Evolutionary conservation across 37 sponge, comb jelly and placozoan genomes (phyloP), one percentile per base, ranked within the genome.

Genomic region (Eunapius fragilis): DNA sequence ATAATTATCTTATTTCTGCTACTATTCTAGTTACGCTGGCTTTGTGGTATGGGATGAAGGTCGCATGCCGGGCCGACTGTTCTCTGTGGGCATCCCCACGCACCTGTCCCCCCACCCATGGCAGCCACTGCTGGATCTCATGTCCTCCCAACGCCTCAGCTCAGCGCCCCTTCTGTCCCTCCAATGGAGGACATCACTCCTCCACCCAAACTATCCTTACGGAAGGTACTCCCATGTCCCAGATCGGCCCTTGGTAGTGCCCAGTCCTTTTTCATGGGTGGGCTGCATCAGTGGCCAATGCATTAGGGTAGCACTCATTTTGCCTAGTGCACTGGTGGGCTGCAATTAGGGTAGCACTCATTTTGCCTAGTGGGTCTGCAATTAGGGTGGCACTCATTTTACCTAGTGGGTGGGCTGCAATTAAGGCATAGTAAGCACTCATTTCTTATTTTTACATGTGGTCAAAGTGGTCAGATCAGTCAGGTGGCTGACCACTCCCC

Each of bases 171-270:
- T 88, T 2, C 23, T 88, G 31, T 32, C 69, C 13, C 48, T 82
- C 26, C 45, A 69, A 2, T 88, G 89, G 89, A 82, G 89, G 34
- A n/a, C 49, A 0, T 24, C 70, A 23, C 86, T 86, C 25, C 80
- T 86, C 28, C 80, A 86, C 31, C 80, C 86, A 17, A 25, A 9
- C 12, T 80, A 87, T n/a, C 87, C 87, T 26, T 87, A 87, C 48
- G 32, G 17, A 12, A 75, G 34, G 84, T 84, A 45, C 26, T 25
- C 13, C n/a, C 45, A 11, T 49, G 26, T 11, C 7, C 47, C 7
- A 9, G 47, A 11, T 11, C n/a, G n/a, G n/a, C n/a, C n/a, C n/a
- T n/a, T n/a, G n/a, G n/a, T n/a, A n/a, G n/a, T n/a, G n/a, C n/a
- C n/a, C n/a, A n/a, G n/a, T n/a, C n/a, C n/a, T n/a, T n/a, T n/a